phyloP scores from a whole-genome alignment of 2,888 invertebrate species.

The Chalcis sispes region DNA sequence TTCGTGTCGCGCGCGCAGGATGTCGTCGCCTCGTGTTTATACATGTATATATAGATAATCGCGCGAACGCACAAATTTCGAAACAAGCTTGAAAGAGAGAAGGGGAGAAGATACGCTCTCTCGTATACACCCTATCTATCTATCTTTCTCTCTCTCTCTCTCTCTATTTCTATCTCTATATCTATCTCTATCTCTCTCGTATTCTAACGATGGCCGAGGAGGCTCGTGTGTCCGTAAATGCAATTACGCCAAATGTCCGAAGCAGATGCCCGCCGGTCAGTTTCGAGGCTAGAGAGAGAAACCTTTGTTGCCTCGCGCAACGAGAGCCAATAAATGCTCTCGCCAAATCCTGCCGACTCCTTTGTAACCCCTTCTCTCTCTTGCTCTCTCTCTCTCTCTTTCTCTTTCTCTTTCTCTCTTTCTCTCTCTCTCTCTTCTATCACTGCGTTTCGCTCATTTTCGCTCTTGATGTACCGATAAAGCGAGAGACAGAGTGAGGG shows the following conservation, averaged over 20 bases:
- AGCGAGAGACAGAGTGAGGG: not conserved
- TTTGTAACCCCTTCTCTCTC: constrained; percentile 24
- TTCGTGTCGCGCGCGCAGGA: not conserved
- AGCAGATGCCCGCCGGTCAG: constrained; percentile 71
- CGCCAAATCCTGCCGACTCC: constrained; percentile 12
- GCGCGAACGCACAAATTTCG: constrained; percentile 45
- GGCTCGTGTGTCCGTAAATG: constrained; percentile 63
- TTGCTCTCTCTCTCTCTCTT: not conserved
- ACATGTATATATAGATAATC: no score
- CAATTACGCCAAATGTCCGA: constrained; percentile 72
- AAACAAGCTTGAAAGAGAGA: constrained; percentile 22
- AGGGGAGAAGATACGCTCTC: no score
- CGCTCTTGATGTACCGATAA: constrained; percentile 10
- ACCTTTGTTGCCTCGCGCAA: constrained; percentile 50
- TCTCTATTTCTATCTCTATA: not conserved
- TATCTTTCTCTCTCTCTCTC: not conserved
- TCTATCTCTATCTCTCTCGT: constrained; percentile 19
- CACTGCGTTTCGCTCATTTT: constrained; percentile 35
- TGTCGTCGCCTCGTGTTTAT: not conserved
- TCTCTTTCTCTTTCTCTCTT: constrained; percentile 8
- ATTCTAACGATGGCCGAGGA: no score
- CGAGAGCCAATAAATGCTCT: constrained; percentile 67
- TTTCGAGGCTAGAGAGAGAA: no score
- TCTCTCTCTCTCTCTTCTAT: not conserved
- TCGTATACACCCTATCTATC: not conserved